Conservation (phyloP, 2,888 invertebrate species). For the Priocnemis perturbator region DNA sequence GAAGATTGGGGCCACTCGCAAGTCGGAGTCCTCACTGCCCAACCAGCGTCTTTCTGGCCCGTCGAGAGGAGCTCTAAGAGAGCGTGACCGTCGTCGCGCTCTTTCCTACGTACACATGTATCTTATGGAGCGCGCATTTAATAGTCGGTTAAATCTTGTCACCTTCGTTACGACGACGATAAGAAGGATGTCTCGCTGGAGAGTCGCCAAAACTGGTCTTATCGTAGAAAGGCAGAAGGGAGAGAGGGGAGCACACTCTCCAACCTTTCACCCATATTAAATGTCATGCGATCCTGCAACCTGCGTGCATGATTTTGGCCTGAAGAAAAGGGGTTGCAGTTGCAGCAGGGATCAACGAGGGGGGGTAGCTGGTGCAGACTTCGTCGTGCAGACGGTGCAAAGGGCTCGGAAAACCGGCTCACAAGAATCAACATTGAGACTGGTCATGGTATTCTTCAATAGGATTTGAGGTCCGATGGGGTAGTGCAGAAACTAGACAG, state of each 20-base stretch:
- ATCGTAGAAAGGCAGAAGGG: slow-evolving; percentile 25
- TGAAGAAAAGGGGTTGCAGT: slow-evolving; percentile 36
- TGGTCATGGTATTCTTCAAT: slow-evolving; percentile 67
- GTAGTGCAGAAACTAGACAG: slow-evolving; percentile 13
- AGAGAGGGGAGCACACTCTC: slow-evolving; percentile 23
- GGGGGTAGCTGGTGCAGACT: background rate
- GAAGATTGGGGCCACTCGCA: slow-evolving; percentile 21
- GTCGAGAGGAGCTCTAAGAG: background rate
- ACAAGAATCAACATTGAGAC: slow-evolving; percentile 68
- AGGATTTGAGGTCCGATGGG: background rate
- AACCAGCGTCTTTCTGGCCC: slow-evolving; percentile 6
- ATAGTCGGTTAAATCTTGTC: slow-evolving; percentile 42
- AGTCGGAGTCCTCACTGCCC: background rate
- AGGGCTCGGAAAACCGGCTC: slow-evolving; percentile 56
- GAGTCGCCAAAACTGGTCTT: slow-evolving; percentile 52
- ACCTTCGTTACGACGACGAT: slow-evolving; percentile 42
- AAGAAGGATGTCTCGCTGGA: slow-evolving; percentile 48
- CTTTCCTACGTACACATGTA: background rate
- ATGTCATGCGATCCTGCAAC: slow-evolving; percentile 48
- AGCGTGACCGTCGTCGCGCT: too few relatives aligned
- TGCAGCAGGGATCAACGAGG: slow-evolving; percentile 17
- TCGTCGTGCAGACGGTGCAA: slow-evolving; percentile 36
- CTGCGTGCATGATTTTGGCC: slow-evolving; percentile 37
- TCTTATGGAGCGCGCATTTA: slow-evolving; percentile 18
- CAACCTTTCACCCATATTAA: slow-evolving; percentile 41